A percentile compares a stretch with the other conserved stretches of the same genome.
Evolutionary conservation across 2,888 invertebrate genomes (phyloP).

Genomic region (Leucophenga montana): DNA sequence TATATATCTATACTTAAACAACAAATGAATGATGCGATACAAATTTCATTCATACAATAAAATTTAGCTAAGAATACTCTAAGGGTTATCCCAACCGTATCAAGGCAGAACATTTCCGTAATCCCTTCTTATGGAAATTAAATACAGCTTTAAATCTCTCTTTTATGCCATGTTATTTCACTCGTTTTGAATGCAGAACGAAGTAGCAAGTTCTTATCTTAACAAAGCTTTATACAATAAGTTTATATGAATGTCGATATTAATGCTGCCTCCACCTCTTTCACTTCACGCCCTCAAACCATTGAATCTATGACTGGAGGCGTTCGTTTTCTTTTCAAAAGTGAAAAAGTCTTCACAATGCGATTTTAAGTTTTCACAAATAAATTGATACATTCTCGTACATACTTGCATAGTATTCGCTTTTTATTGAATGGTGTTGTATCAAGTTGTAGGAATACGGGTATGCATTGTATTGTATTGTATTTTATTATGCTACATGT

Average conservation of each 20-base stretch:
- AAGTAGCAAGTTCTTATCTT: constrained; percentile 13
- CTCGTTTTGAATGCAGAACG: constrained; percentile 7
- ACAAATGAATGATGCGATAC: no score
- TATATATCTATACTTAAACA: no score
- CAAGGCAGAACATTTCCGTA: constrained; percentile 52
- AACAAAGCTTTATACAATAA: constrained; percentile 11
- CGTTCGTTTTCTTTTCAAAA: constrained; percentile 8
- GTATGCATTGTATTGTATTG: background rate
- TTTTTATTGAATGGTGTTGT: constrained; percentile 4
- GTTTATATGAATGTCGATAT: no score
- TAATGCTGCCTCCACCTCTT: no score
- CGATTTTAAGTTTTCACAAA: constrained; percentile 18
- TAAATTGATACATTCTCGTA: background rate
- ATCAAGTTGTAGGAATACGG: background rate
- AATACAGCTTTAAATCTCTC: background rate
- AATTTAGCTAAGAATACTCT: background rate
- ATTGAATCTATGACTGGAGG: background rate
- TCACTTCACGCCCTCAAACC: background rate
- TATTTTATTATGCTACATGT: background rate
- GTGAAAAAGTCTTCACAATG: constrained; percentile 7
- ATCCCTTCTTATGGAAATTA: constrained; percentile 45
- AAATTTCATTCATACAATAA: no score
- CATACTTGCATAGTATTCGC: background rate
- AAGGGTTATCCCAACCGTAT: constrained; percentile 19
- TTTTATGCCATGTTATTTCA: background rate